phyloP scores from a whole-genome alignment of 2,797 vertebrate genomes.

The Hippoglossus hippoglossus region DNA sequence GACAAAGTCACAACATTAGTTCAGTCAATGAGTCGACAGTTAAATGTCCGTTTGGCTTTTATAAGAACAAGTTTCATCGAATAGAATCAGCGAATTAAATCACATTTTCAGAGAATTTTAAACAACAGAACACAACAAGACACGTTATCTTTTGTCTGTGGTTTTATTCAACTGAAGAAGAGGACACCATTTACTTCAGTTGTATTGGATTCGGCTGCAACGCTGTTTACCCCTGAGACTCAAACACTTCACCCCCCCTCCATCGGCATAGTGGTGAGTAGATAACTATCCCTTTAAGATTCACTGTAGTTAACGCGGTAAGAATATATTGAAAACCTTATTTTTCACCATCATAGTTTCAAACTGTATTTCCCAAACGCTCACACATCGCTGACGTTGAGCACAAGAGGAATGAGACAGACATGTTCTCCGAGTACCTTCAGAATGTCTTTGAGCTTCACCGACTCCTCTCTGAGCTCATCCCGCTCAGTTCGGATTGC shows the following conservation, averaged over 20 bases:
- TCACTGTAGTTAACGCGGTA: background rate
- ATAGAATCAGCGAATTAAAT: too few species aligned
- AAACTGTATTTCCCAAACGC: background rate
- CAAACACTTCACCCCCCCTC: too few species aligned
- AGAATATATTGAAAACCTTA: background rate
- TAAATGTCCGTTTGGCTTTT: background rate
- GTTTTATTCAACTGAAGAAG: background rate
- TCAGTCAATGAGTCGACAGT: background rate
- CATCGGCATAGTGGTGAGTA: too few species aligned
- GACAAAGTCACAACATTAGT: slow-evolving; percentile 13
- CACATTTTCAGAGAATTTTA: background rate
- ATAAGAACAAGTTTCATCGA: background rate
- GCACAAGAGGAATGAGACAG: too few species aligned
- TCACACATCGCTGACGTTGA: background rate
- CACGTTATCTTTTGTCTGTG: too few species aligned
- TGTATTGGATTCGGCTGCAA: too few species aligned
- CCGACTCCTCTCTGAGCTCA: slow-evolving; percentile 94
- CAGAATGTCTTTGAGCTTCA: slow-evolving; percentile 91
- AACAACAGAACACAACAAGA: too few species aligned
- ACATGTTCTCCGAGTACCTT: slow-evolving; percentile 87
- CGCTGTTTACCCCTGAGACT: too few species aligned
- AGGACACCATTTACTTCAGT: too few species aligned
- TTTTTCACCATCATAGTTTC: background rate
- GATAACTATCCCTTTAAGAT: background rate
- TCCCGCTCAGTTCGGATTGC: slow-evolving; percentile 94